Base-by-base conservation (phyloP, 2,797 vertebrate species). In the Poeciliopsis paucimaculata region DNA sequence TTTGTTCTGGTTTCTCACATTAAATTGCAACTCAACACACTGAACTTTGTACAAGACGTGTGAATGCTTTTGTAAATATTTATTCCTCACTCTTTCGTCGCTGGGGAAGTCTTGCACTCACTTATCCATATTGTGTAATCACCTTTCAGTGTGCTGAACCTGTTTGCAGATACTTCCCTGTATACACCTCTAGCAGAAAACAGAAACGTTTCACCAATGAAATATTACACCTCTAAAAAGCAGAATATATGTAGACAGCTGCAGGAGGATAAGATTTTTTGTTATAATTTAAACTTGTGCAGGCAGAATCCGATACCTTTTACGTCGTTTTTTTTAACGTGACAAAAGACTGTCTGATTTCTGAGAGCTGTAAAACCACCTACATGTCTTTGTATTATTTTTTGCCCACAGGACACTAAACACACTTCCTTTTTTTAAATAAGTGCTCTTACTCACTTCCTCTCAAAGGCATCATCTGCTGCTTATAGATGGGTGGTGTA, bases 391-490 rank as follows among this genome's bases (percentile, higher is more conserved):
- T 34, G 4, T 75, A 23, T 64, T 77, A 12, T 84, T 84, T 83
- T 82, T 62, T 53, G 57, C 36, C 79, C 73, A 36, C 31, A 49
- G 41, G 23, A 28, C 73, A 26, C 46, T 57, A 36, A n/a, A 2
- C 41, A 43, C 79, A 73, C 81, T 90, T 92, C 89, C 73, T 18
- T 62, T 88, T 34, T 91, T 91, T 75, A 71, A 2, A 66, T 36
- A 64, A 74, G 75, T 18, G 66, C 39, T 78, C 75, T 39, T 71
- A 78, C 74, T 83, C 77, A 86, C 83, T 88, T 92, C 82, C 76
- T 45, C 45, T 84, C 41, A 68, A 28, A 55, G 77, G 71, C 72
- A 39, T 76, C 16, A 31, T 77, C 28, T 80, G 47, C 47, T 36
- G 26, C 47, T 41, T 68, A 81, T 49, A 77, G 28, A 41, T 36